Evolutionary conservation across 2,888 invertebrate genomes (phyloP).

Genomic region (Labia minor): DNA sequence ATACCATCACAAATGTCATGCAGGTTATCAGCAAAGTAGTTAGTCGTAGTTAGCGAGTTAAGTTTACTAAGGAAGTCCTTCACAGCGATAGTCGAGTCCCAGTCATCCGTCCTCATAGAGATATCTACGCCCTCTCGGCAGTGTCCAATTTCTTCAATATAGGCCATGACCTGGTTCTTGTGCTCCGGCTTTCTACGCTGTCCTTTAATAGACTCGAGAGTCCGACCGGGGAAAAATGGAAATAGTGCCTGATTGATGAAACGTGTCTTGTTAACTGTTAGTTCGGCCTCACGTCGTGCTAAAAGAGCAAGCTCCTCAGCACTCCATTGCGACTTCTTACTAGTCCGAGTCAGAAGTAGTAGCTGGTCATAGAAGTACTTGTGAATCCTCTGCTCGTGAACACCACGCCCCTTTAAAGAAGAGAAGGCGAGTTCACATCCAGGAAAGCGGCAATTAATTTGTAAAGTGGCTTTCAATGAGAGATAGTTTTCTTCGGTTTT

Average conservation of each 20-base stretch:
- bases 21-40: background rate
- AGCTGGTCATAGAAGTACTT: background rate
- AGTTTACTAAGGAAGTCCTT: background rate
- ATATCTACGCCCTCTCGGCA: too few relatives aligned
- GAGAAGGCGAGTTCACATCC: background rate
- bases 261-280: too few relatives aligned
- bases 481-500: too few relatives aligned
- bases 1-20: background rate
- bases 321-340: background rate
- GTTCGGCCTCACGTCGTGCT: background rate
- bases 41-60: background rate
- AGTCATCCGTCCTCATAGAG: background rate
- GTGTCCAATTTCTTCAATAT: too few relatives aligned
- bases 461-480: too few relatives aligned
- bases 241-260: background rate
- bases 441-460: background rate
- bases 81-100: background rate
- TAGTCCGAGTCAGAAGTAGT: background rate
- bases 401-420: background rate
- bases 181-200: background rate
- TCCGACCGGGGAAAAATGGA: background rate
- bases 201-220: background rate
- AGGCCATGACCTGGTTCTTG: too few relatives aligned
- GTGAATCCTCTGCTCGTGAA: background rate
- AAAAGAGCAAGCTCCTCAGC: background rate